These are phyloP conservation scores for Trichogramma pretiosum DNA, from an alignment of 1,140 invertebrate species.

Conservation along the genomic window DNA sequence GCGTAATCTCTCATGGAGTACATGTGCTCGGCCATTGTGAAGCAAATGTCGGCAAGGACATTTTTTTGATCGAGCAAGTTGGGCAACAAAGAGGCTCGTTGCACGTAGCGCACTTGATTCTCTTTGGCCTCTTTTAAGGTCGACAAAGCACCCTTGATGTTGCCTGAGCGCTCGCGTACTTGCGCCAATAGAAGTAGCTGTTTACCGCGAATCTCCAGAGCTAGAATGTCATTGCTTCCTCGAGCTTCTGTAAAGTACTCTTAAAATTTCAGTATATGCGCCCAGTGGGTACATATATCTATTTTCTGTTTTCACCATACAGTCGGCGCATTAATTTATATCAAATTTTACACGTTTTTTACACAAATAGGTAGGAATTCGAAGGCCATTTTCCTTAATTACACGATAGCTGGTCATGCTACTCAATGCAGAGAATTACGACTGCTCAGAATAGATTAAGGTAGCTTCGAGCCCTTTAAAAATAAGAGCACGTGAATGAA, in stretches of 20 bases:
- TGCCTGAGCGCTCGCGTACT: constrained; percentile 56
- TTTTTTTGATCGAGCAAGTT: constrained; percentile 51
- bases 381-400: too few relatives aligned
- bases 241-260: constrained; percentile 23
- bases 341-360: too few relatives aligned
- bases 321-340: too few relatives aligned
- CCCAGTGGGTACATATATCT: too few relatives aligned
- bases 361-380: too few relatives aligned
- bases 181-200: constrained; percentile 58
- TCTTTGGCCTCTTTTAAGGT: constrained; percentile 59
- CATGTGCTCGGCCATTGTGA: constrained; percentile 59
- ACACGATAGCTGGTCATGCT: too few relatives aligned
- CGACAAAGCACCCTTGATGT: constrained; percentile 51
- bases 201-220: constrained; percentile 54
- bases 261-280: too few relatives aligned
- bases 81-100: constrained; percentile 54
- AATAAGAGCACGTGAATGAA: too few relatives aligned
- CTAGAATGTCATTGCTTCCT: constrained; percentile 42
- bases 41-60: constrained; percentile 55
- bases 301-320: too few relatives aligned
- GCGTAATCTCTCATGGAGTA: constrained; percentile 56
- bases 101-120: constrained; percentile 56
- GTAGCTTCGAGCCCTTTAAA: too few relatives aligned
- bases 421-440: too few relatives aligned
- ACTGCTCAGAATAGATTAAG: too few relatives aligned